Conservation (phyloP, 2,797 vertebrate species). For the Trachops cirrhosus region DNA sequence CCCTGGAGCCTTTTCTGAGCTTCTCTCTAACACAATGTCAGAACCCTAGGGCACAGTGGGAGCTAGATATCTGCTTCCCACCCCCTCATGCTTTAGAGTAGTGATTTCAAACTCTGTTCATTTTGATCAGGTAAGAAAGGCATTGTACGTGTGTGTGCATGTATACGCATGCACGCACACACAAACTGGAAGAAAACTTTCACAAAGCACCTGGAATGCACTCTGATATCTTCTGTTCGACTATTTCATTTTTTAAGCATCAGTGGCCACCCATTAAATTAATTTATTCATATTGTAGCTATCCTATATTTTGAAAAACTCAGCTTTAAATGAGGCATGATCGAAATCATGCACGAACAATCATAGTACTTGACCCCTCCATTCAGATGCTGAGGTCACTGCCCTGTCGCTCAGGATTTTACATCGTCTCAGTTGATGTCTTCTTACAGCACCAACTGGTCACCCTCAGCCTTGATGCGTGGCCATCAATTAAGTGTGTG, state of each 20-base stretch:
- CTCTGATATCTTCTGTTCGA: not conserved
- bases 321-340: not conserved
- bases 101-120: not conserved
- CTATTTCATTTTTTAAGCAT: not conserved
- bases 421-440: not conserved
- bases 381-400: not conserved
- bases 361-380: not conserved
- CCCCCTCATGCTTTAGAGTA: not conserved
- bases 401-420: not conserved
- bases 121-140: not conserved
- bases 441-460: no score
- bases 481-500: no score
- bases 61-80: not conserved
- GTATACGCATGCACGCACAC: not conserved
- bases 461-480: rapidly evolving
- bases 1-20: not conserved
- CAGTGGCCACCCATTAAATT: not conserved
- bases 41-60: no score
- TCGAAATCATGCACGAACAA: not conserved
- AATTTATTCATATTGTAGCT: not conserved
- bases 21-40: not conserved
- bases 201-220: not conserved
- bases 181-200: not conserved
- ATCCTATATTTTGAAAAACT: not conserved
- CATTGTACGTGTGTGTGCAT: not conserved